Conservation (phyloP, 2,113 vertebrate genomes). For the Sus scrofa region DNA sequence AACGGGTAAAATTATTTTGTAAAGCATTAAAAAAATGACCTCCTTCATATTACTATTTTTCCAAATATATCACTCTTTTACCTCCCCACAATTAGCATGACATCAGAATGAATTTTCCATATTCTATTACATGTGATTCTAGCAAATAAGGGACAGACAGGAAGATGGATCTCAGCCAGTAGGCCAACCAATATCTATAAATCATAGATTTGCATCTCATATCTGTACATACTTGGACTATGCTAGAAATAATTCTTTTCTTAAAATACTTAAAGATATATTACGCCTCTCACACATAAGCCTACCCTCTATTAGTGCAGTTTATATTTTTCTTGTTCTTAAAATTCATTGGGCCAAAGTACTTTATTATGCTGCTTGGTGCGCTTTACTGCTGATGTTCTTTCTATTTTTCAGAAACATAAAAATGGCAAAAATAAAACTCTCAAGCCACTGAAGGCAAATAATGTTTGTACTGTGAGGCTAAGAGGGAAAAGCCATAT, state of each 20-base stretch:
- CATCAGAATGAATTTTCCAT: constrained; percentile 66
- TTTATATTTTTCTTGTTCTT: constrained; percentile 84
- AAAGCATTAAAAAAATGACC: constrained; percentile 51
- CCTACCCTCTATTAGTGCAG: constrained; percentile 77
- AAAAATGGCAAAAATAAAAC: constrained; percentile 80
- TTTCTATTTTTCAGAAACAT: constrained; percentile 81
- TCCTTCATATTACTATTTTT: constrained; percentile 6
- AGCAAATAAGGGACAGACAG: constrained; percentile 56
- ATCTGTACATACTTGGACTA: constrained; percentile 73
- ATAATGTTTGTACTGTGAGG: constrained; percentile 78
- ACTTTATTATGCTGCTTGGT: constrained; percentile 81
- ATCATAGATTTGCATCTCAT: constrained; percentile 70
- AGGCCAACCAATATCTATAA: constrained; percentile 60
- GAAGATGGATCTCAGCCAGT: constrained; percentile 70
- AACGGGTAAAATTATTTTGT: constrained; percentile 57
- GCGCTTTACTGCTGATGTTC: constrained; percentile 80
- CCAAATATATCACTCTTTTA: constrained; percentile 22
- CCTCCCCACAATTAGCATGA: constrained; percentile 63
- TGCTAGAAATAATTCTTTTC: constrained; percentile 82
- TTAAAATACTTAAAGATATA: constrained; percentile 74
- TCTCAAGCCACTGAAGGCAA: constrained; percentile 81
- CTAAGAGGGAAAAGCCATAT: constrained; percentile 81
- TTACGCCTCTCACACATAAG: constrained; percentile 67
- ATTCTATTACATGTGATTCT: constrained; percentile 37
- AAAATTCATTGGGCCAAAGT: constrained; percentile 80